A percentile compares a stretch with the other conserved stretches of the same genome.
Evolutionary conservation across 1,140 invertebrate species (phyloP).

Genomic region (Microplitis mediator): DNA sequence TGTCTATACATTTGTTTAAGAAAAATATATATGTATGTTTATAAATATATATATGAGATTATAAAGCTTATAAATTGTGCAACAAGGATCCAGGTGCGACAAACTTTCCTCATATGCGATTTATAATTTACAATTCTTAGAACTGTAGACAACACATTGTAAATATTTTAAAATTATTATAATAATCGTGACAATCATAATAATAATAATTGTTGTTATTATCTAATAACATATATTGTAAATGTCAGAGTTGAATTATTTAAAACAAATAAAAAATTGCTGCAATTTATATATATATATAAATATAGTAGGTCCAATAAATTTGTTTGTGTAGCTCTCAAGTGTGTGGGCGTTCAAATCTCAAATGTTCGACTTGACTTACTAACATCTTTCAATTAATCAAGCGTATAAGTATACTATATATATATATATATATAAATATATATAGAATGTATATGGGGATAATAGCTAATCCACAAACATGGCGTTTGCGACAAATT

Average conservation of each 20-base stretch:
- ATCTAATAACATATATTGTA: too few relatives aligned
- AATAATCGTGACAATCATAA: neutral
- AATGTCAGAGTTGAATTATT: neutral
- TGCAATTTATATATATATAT: neutral
- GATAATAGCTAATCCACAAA: neutral
- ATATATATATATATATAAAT: neutral
- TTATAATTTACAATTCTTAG: neutral
- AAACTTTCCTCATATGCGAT: neutral
- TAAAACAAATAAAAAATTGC: neutral
- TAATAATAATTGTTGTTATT: too few relatives aligned
- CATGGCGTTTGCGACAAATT: neutral
- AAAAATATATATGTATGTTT: neutral
- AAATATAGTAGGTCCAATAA: neutral
- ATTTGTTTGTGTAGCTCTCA: neutral
- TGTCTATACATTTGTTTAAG: too few relatives aligned
- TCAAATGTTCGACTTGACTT: neutral
- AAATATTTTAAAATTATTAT: neutral
- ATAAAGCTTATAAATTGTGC: neutral
- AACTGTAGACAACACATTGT: neutral
- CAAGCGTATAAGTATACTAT: neutral
- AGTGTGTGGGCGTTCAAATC: neutral
- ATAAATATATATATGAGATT: neutral
- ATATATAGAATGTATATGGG: neutral
- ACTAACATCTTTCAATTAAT: neutral
- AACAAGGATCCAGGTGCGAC: neutral